These are phyloP conservation scores for Eurypyga helias DNA, from an alignment of 2,113 vertebrate species.

Conservation along the genomic window DNA sequence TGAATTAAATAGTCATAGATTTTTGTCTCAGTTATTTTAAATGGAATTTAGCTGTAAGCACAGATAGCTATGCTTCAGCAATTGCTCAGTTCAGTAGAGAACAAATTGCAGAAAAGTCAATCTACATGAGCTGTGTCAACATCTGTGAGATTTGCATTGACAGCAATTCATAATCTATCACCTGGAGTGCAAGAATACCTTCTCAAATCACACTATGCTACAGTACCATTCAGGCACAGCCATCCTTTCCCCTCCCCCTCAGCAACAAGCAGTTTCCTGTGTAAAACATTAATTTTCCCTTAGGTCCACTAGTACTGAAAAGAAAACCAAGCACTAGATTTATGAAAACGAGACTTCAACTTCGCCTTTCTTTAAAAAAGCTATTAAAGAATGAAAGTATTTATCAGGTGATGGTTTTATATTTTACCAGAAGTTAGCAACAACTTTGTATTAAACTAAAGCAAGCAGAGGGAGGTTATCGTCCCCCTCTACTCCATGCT, in stretches of 20 bases:
- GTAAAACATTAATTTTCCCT: not conserved
- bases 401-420: constrained; percentile 50
- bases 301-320: constrained; percentile 20
- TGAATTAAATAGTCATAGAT: constrained; percentile 2
- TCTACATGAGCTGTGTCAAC: constrained; percentile 36
- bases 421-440: constrained; percentile 71
- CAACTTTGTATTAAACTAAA: constrained; percentile 59
- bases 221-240: not conserved
- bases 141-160: constrained; percentile 25
- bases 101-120: constrained; percentile 27
- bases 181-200: not conserved
- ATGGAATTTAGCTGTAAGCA: constrained; percentile 36
- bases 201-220: not conserved
- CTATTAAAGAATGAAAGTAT: constrained; percentile 29
- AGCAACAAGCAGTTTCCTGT: constrained; percentile 3
- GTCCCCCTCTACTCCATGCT: too few species aligned
- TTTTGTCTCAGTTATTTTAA: not conserved
- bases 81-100: constrained; percentile 28
- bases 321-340: not conserved
- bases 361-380: constrained; percentile 41
- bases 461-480: not conserved
- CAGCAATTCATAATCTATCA: not conserved
- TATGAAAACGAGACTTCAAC: not conserved
- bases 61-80: constrained; percentile 22
- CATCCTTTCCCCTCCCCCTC: not conserved